Conservation (phyloP, 2,113 vertebrate genomes). For the Desmodus rotundus region DNA sequence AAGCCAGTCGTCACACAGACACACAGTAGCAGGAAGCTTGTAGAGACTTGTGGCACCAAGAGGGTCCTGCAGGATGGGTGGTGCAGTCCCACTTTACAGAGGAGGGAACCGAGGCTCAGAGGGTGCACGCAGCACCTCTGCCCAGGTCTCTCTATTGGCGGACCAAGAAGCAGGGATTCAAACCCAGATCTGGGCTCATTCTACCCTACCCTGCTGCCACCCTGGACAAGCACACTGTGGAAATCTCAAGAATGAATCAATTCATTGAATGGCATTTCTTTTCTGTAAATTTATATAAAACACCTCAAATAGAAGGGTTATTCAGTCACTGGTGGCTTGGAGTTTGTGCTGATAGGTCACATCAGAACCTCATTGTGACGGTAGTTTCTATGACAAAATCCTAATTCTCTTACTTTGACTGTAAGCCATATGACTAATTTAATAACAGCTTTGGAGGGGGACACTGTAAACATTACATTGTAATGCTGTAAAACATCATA, state of each 20-base stretch:
- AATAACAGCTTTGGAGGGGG: not conserved
- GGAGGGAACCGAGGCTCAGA: not conserved
- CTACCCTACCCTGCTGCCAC: not conserved
- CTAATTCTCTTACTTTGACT: not conserved
- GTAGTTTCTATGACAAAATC: conserved; percentile 25
- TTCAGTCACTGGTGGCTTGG: conserved; percentile 4
- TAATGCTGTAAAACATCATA: not conserved
- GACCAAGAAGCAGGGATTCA: not conserved
- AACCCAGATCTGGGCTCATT: not conserved
- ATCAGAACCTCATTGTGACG: not conserved
- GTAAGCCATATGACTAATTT: not conserved
- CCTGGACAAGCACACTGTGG: not conserved
- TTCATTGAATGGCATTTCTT: conserved; percentile 18
- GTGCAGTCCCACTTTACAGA: not conserved
- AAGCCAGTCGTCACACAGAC: not conserved
- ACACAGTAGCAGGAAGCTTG: not conserved
- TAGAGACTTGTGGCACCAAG: not conserved
- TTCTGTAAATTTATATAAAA: conserved; percentile 27
- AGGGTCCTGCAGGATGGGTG: not conserved
- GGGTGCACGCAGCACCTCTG: not conserved
- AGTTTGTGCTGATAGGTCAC: not conserved
- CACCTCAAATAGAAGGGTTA: conserved; percentile 32
- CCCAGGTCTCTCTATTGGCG: not conserved
- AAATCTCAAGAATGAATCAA: conserved; percentile 25
- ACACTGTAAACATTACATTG: not conserved